Evolutionary conservation across 2,113 vertebrate genomes (phyloP), one percentile per base, ranked within the genome.

Genomic region (Peromyscus californicus): DNA sequence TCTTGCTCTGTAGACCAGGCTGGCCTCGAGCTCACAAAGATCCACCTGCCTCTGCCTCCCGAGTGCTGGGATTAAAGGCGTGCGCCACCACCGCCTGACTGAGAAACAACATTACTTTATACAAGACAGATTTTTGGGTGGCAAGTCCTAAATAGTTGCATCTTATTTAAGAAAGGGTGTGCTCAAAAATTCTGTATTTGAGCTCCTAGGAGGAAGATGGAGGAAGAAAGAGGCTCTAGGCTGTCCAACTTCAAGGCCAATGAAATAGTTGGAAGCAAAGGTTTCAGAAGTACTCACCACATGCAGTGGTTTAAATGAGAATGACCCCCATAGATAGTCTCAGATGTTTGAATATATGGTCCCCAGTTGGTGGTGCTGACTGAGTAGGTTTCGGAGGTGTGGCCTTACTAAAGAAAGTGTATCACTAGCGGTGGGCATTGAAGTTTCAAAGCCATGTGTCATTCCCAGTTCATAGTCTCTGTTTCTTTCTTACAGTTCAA

Each of bases 151-250:
- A 51, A 88, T 4, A 89, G 45, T 29, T 0, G 0, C 57, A 36
- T 80, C 69, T 95, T 95, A 93, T 80, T 88, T 78, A 94, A 82
- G 76, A 95, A 95, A 96, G 11, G 22, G 67, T 69, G 54, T 51
- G 4, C 15, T 59, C 26, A 94, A 51, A 92, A 78, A 83, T 39
- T 57, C 11, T 61, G 31, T 67, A 82, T 75, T 36, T 59, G n/a
- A 45, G 76, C 54, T 94, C 95, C 13, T 36, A 83, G 63, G 48
- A 94, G 45, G 59, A 80, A 75, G 21, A 22, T 19, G 31, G n/a
- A 92, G 11, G 15, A 21, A 91, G 54, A 89, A 36, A 87, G 61
- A 89, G 31, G 24, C 45, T 36, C 3, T 90, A 78, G 72, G 36
- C 24, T n/a, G 89, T 90, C 67, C 17, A 54, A 89, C 85, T 87